A percentile compares a stretch with the other conserved stretches of the same genome.
Conservation (phyloP, 2,797 vertebrate species). For the Onychomys arenicola region DNA sequence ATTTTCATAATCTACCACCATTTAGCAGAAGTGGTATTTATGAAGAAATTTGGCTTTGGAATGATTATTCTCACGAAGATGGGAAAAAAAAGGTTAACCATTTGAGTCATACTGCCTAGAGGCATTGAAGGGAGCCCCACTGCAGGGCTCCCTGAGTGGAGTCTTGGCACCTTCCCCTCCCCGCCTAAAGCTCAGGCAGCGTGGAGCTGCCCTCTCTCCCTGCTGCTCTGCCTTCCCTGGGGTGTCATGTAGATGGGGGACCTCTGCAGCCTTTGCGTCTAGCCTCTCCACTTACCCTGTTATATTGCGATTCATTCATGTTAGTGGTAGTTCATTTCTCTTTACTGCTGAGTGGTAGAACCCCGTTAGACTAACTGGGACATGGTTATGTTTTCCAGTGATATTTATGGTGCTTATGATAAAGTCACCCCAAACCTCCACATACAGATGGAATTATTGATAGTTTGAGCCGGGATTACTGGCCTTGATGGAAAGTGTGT, state of each 20-base stretch:
- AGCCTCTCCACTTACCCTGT: background rate
- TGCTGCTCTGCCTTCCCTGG: background rate
- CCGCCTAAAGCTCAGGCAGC: background rate
- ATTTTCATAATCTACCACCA: conserved; percentile 56
- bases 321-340: background rate
- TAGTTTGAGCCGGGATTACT: background rate
- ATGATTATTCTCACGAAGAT: conserved; percentile 36
- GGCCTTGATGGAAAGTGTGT: conserved; percentile 14
- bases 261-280: background rate
- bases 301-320: background rate
- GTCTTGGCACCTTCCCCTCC: background rate
- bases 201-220: background rate
- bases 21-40: conserved; percentile 64
- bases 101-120: background rate
- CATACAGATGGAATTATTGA: background rate
- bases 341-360: background rate
- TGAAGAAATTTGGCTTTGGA: conserved; percentile 62
- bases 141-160: background rate
- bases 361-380: background rate
- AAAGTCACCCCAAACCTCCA: background rate
- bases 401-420: background rate
- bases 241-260: background rate
- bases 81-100: conserved; percentile 5
- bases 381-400: background rate
- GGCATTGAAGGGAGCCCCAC: background rate